Base-by-base conservation (phyloP, 2,888 invertebrate genomes). In the Polydrusus tereticollis region DNA sequence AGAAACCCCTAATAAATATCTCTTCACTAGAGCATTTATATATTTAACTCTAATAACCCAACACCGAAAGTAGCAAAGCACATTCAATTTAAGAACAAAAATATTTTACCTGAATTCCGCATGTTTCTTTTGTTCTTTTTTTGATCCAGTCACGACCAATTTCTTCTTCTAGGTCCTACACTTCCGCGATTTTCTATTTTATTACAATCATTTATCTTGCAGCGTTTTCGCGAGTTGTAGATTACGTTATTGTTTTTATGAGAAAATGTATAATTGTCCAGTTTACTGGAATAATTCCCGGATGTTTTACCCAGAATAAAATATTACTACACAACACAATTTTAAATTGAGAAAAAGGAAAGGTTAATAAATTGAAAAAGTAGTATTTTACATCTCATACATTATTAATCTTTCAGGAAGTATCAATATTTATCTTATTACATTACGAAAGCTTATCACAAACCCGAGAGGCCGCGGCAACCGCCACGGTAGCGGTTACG, bases 111-210 rank as follows among this genome's bases (percentile, higher is more conserved):
- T n/a, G 18, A 43, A 43, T 43, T 43, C 18, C 43, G 29, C 16
- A 12, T 26, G 29, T 29, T 57, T 57, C 33, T 57, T 2, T 18
- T 29, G 29, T 14, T 5, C 57, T 18, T 12, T 18, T 33, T 16
- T 18, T 16, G 57, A 57, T 57, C 33, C 33, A 29, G 57, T 57
- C 57, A 57, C 57, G 33, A 57, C 26, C 57, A 16, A 6, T 23
- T 57, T 33, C 33, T 10, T 57, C 7, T 18, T 18, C 14, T 57
- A 33, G 57, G 7, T 16, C 14, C 33, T 57, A 14, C 57, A 14
- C 21, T 16, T 23, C 26, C 26, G 26, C 26, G 26, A 5, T 7
- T 26, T 43, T 57, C 33, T 57, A 14, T 57, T 57, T 57, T 29
- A 29, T 57, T 57, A 57, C 33, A 16, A 1, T 33, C 57, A 57